Evolutionary conservation across 2,113 vertebrate species (phyloP), one percentile per base, ranked within the genome.

Genomic region (Rhegmatorhina hoffmannsi): DNA sequence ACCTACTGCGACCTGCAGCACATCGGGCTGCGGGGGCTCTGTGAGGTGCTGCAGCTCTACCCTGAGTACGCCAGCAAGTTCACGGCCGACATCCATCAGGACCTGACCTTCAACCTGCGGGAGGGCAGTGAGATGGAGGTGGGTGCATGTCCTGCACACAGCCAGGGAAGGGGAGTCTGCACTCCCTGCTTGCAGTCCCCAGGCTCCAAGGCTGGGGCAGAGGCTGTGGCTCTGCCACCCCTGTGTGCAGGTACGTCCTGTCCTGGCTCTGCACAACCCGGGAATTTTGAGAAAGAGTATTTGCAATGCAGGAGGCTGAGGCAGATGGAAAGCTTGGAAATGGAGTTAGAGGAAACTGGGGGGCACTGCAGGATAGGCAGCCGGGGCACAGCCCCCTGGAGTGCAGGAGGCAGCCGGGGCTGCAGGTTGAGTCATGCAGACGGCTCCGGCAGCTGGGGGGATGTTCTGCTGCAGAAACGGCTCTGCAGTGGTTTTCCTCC

Each of bases 1-100:
- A 99, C 99, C 74, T 99, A 99, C 97, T 99, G 99, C 7, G 99
- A 99, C 97, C 97, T 99, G 69, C 99, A 99, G 97, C 98, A 99
- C 97, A 98, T 99, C 62, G 98, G 98, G 55, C 97, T 99, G 79
- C 96, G 95, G 55, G 99, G 99, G n/a, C 97, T 99, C 90, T 97
- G 98, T 5, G 99, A 99, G 64, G 99, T 99, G 89, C 98, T 99
- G 31, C 97, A 97, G 38, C 98, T 99, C 66, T 99, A 99, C 86
- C 99, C 99, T 1, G 99, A 99, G 94, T 99, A 99, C 0, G 97
- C 98, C 86, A 98, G 97, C 95, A 98, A 98, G 36, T 99, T 99
- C 97, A 98, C 96, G 38, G 98, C 97, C 0, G 98, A 99, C 94
- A 98, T 99, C 93, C 98, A 98, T 94, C 98, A 98, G 90, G 99